A percentile compares a stretch with the other conserved stretches of the same genome.
Conservation (phyloP, 1,140 invertebrate genomes). For the Battus philenor region DNA sequence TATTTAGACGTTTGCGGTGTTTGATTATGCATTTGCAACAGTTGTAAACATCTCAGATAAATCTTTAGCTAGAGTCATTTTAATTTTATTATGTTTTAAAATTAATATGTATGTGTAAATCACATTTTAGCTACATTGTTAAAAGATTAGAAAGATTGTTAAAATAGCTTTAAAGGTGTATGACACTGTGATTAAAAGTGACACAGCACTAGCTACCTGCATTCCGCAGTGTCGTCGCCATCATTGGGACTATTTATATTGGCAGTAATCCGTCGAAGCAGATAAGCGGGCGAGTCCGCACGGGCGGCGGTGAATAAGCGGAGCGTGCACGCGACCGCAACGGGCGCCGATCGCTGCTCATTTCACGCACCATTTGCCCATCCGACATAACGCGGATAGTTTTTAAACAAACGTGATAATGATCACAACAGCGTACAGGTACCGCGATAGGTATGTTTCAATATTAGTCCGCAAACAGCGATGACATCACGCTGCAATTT, state of each 20-base stretch:
- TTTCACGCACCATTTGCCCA: background rate
- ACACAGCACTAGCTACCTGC: too few relatives aligned
- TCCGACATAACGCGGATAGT: background rate
- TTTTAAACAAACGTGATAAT: slow-evolving; percentile 14
- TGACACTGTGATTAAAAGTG: too few relatives aligned
- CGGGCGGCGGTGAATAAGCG: slow-evolving; percentile 31
- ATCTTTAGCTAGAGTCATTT: too few relatives aligned
- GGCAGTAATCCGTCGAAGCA: slow-evolving; percentile 19
- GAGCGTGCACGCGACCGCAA: slow-evolving; percentile 26
- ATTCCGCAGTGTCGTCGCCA: too few relatives aligned
- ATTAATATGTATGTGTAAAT: too few relatives aligned
- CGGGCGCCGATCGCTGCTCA: slow-evolving; percentile 10
- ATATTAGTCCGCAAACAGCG: slow-evolving; percentile 8
- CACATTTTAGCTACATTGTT: too few relatives aligned
- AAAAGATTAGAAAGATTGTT: too few relatives aligned
- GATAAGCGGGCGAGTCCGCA: slow-evolving; percentile 27
- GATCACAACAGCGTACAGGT: slow-evolving; percentile 4
- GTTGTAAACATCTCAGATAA: too few relatives aligned
- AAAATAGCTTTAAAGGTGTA: too few relatives aligned
- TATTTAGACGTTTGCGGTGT: too few relatives aligned
- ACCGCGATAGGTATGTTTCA: slow-evolving; percentile 11
- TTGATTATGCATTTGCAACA: too few relatives aligned
- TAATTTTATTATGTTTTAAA: too few relatives aligned
- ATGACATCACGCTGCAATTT: slow-evolving; percentile 25
- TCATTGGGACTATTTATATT: slow-evolving; percentile 13